These are phyloP conservation scores for Craterocephalus amniculus DNA, from an alignment of 2,797 vertebrate genomes.

Conservation along the genomic window DNA sequence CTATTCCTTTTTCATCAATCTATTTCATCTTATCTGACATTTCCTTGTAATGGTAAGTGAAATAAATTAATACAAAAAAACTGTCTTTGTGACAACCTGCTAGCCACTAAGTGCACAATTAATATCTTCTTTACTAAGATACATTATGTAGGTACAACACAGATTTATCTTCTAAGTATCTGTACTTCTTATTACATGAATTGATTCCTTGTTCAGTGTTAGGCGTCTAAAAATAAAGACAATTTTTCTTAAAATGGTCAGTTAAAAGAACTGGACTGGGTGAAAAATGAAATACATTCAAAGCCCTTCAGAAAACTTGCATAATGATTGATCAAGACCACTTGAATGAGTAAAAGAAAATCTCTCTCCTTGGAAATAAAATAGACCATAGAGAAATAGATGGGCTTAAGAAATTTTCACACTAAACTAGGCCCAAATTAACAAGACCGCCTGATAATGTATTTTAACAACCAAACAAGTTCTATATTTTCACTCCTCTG, in stretches of 20 bases:
- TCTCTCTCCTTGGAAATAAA: no score
- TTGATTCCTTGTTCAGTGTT: neutral
- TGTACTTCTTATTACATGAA: neutral
- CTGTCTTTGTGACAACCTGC: neutral
- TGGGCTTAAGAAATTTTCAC: no score
- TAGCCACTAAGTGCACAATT: neutral
- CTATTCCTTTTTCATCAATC: neutral
- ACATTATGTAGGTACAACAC: neutral
- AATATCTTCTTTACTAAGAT: neutral
- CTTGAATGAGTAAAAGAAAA: neutral
- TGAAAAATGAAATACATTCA: no score
- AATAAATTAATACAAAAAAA: no score
- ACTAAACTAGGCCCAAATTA: conserved; percentile 2
- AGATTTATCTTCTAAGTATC: neutral
- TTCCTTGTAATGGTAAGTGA: neutral
- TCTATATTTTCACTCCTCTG: conserved; percentile 20
- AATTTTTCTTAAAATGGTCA: no score
- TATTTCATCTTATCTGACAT: neutral
- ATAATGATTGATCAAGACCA: no score
- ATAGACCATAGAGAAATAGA: no score
- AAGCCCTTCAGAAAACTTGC: no score
- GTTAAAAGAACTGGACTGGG: no score
- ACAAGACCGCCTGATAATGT: conserved; percentile 7
- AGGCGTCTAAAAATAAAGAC: no score
- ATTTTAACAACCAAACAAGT: conserved; percentile 16